Conservation (phyloP, 1,140 invertebrate genomes). For the Pseudomyrmex cubaensis region DNA sequence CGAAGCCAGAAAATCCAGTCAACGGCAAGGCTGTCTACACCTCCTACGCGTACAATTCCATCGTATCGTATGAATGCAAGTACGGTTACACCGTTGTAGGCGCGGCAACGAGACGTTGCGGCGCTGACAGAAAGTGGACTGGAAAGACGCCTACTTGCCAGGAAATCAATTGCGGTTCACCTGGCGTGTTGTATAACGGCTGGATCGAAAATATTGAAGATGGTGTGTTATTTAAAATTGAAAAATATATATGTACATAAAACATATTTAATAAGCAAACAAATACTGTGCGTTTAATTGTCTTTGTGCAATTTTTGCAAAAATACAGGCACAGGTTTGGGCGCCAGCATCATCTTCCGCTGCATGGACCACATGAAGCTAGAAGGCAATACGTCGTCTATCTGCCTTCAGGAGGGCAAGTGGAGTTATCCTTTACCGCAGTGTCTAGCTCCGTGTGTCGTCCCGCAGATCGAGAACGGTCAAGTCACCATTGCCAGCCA, state of each 20-base stretch:
- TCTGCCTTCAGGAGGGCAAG: conserved; percentile 95
- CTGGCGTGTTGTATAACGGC: conserved; percentile 96
- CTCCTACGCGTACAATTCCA: conserved; percentile 96
- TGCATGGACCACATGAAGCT: conserved; percentile 97
- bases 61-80: conserved; percentile 96
- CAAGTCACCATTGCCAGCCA: conserved; percentile 87
- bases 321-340: conserved; percentile 91
- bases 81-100: conserved; percentile 96
- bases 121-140: conserved; percentile 96
- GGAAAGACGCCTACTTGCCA: conserved; percentile 94
- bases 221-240: conserved; percentile 71
- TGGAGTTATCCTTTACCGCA: conserved; percentile 97
- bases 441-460: conserved; percentile 96
- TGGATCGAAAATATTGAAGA: conserved; percentile 97
- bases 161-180: conserved; percentile 98
- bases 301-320: conserved; percentile 37
- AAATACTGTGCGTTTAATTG: neutral
- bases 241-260: neutral
- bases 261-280: neutral
- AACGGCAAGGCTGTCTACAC: conserved; percentile 96
- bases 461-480: conserved; percentile 95
- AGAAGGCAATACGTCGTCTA: conserved; percentile 94
- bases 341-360: conserved; percentile 96
- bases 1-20: conserved; percentile 93
- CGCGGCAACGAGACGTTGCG: conserved; percentile 93